Evolutionary conservation across 2,797 vertebrate species (phyloP), one percentile per base, ranked within the genome.

Genomic region (Tapirus indicus): DNA sequence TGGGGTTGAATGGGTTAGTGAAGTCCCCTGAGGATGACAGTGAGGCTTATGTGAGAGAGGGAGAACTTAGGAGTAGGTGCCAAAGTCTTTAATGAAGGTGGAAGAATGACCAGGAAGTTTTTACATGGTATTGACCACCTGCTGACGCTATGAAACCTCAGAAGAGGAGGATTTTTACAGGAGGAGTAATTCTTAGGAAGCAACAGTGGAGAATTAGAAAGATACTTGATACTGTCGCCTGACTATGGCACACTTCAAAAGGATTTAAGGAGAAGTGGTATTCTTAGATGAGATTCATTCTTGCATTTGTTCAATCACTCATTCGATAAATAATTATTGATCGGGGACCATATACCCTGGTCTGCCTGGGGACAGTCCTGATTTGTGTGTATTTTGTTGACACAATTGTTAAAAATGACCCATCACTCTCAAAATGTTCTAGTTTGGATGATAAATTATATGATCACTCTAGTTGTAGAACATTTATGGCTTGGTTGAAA

Each of bases 401-500:
- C 6, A 68, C 80, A 69, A 68, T 95, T 93, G 5, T 93, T 90
- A 23, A 96, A 80, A 84, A 92, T 38, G 21, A 32, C n/a, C 49
- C 29, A 2, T 86, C 21, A 71, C 49, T 93, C 54, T 90, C 66
- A 90, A 85, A 88, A 38, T 35, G 8, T 78, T 92, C 16, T n/a
- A 92, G 29, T 85, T 75, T 72, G 47, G 60, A 71, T 88, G 62
- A 83, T 87, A 93, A 77, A 93, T 82, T 87, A 71, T 58, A 54
- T 85, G 41, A 52, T 44, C 71, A 60, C n/a, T 78, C 32, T 84
- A 91, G 49, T 71, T 91, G 47, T 35, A 94, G 29, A 85, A 29
- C 54, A 94, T 44, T 80, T 96, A 47, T n/a, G 79, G 16, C 35
- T 17, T 82, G n/a, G 84, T 82, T 92, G 68, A 96, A n/a, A 80